These are phyloP conservation scores for Scolopax bukidnonensis DNA, from an alignment of 2,797 vertebrate species.

Conservation along the genomic window DNA sequence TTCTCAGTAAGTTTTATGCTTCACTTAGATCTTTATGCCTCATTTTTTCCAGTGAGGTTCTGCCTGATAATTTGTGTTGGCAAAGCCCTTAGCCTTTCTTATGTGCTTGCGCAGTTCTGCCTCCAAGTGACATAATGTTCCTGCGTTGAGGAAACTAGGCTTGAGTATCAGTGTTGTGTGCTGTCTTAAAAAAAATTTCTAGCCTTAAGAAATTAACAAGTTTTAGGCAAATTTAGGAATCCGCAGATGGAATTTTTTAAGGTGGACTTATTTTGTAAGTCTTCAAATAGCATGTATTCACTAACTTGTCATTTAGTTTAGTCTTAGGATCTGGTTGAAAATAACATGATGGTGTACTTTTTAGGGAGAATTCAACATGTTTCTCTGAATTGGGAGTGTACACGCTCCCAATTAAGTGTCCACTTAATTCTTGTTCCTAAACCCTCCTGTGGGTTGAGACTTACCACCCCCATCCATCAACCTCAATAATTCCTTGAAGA, in stretches of 20 bases:
- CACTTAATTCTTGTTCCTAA: neutral
- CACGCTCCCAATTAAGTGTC: neutral
- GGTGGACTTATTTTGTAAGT: neutral
- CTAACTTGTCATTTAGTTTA: neutral
- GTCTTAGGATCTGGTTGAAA: neutral
- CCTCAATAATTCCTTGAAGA: neutral
- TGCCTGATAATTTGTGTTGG: conserved; percentile 53
- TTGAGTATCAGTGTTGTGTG: neutral
- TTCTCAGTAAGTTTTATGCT: conserved; percentile 37
- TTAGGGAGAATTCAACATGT: neutral
- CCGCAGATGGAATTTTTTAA: neutral
- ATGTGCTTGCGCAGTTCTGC: conserved; percentile 3
- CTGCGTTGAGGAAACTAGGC: neutral
- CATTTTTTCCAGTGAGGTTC: conserved; percentile 60
- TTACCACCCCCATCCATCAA: neutral
- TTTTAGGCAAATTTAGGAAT: neutral
- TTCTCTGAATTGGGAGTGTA: neutral
- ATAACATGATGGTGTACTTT: neutral
- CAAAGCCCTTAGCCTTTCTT: conserved; percentile 36
- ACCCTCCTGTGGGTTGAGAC: neutral
- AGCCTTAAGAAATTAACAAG: too few relatives aligned
- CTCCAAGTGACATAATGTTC: neutral
- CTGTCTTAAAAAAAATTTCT: neutral
- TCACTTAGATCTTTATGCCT: conserved; percentile 41
- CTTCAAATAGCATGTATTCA: neutral